Evolutionary conservation across 2,888 invertebrate species (phyloP).

Genomic region (Acheta domesticus): DNA sequence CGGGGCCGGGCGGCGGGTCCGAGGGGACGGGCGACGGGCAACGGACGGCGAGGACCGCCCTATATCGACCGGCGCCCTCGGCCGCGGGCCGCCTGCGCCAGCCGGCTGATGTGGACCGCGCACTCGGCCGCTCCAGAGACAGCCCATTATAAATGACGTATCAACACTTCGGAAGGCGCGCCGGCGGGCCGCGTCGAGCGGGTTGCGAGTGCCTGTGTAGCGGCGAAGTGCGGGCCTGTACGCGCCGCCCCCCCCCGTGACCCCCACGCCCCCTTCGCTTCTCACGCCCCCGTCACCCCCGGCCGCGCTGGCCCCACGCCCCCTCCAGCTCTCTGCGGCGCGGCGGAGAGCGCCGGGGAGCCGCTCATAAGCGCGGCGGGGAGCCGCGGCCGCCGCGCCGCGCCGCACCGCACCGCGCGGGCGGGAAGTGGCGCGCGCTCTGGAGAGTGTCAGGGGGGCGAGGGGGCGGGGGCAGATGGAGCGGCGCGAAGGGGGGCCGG

Average conservation of each 20-base stretch:
- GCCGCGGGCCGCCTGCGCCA: slow-evolving; percentile 18
- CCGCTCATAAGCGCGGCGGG: not conserved
- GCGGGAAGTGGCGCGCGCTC: too few species aligned
- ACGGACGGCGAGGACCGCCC: not conserved
- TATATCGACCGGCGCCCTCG: slow-evolving; percentile 10
- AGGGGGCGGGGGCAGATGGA: too few species aligned
- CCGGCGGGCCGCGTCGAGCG: not conserved
- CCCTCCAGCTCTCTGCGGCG: not conserved
- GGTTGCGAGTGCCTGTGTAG: not conserved
- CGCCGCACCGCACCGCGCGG: too few species aligned
- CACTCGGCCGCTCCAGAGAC: not conserved
- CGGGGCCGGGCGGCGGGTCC: not conserved
- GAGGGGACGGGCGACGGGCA: not conserved
- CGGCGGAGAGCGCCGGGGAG: not conserved
- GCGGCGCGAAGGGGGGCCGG: too few species aligned
- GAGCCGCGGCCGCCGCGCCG: too few species aligned
- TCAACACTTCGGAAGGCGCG: slow-evolving; percentile 1
- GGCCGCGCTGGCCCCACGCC: not conserved
- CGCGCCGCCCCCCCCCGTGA: not conserved
- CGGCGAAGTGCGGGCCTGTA: not conserved
- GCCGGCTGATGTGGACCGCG: not conserved
- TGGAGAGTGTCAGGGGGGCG: too few species aligned
- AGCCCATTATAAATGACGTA: slow-evolving; percentile 18
- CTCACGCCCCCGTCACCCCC: not conserved
- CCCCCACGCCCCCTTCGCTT: not conserved